phyloP scores from a whole-genome alignment of 2,797 vertebrate genomes.

The Leptoclinus maculatus region DNA sequence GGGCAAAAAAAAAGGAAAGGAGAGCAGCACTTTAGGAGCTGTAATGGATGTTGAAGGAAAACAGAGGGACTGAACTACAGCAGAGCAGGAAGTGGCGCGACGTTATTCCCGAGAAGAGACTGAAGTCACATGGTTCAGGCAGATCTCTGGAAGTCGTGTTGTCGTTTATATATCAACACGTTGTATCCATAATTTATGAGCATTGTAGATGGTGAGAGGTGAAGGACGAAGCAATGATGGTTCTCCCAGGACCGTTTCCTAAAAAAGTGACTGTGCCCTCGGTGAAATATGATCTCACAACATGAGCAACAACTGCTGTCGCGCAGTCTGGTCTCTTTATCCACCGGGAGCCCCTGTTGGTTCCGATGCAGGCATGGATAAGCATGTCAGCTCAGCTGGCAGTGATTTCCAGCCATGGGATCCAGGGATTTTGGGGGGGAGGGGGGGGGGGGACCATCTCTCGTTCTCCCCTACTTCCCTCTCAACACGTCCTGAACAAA shows the following conservation, averaged over 20 bases:
- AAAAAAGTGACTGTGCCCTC: background rate
- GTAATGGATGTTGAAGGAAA: conserved; percentile 26
- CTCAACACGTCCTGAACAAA: conserved; percentile 77
- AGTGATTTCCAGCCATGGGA: conserved; percentile 77
- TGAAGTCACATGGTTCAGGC: conserved; percentile 20
- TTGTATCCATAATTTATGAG: background rate
- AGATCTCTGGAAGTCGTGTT: background rate
- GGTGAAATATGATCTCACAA: conserved; percentile 51
- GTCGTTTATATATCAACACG: conserved; percentile 11
- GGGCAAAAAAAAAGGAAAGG: conserved; percentile 6
- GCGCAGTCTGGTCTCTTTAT: conserved; percentile 49
- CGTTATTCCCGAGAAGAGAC: conserved; percentile 10
- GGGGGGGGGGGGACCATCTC: conserved; percentile 35
- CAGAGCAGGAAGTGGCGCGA: conserved; percentile 29
- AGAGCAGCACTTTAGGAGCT: conserved; percentile 38
- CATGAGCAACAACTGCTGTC: conserved; percentile 36
- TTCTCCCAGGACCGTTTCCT: conserved; percentile 18
- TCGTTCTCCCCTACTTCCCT: conserved; percentile 49
- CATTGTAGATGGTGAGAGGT: conserved; percentile 6
- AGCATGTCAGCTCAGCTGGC: conserved; percentile 77
- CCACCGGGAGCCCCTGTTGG: conserved; percentile 44
- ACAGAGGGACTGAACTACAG: background rate
- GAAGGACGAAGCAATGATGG: conserved; percentile 21
- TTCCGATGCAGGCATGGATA: conserved; percentile 67
- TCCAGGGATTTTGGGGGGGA: conserved; percentile 51